A percentile compares a stretch with the other conserved stretches of the same genome.
Evolutionary conservation across 2,113 vertebrate species (phyloP).

Genomic region (Pterocles orientalis): DNA sequence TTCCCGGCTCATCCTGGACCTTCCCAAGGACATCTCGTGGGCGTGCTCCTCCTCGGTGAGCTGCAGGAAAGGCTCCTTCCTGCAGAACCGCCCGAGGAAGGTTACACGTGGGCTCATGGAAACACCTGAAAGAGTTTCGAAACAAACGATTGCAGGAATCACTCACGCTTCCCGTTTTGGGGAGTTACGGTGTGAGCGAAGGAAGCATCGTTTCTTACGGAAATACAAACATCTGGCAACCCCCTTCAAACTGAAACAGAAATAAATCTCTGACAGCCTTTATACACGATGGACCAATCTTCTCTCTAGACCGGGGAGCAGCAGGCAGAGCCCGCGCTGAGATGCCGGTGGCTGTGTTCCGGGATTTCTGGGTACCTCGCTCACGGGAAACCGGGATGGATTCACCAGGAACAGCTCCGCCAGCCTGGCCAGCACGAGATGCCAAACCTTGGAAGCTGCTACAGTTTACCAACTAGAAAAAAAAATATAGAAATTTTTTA

Average conservation of each 20-base stretch:
- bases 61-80: neutral
- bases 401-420: neutral
- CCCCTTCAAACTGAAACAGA: neutral
- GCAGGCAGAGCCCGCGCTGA: neutral
- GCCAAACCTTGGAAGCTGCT: neutral
- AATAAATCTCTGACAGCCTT: too few species aligned
- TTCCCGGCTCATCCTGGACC: neutral
- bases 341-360: rapidly evolving
- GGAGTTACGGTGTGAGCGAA: neutral
- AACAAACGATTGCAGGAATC: neutral
- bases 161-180: rapidly evolving
- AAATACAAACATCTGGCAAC: neutral
- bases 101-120: too few species aligned
- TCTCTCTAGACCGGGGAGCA: neutral
- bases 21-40: neutral
- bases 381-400: neutral
- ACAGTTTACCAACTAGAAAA: neutral
- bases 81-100: rapidly evolving
- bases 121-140: neutral
- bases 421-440: neutral
- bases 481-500: neutral
- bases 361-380: neutral
- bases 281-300: neutral
- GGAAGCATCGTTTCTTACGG: neutral
- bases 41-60: rapidly evolving